Conservation (phyloP, 2,888 invertebrate genomes). For the Drosophila mettleri region DNA sequence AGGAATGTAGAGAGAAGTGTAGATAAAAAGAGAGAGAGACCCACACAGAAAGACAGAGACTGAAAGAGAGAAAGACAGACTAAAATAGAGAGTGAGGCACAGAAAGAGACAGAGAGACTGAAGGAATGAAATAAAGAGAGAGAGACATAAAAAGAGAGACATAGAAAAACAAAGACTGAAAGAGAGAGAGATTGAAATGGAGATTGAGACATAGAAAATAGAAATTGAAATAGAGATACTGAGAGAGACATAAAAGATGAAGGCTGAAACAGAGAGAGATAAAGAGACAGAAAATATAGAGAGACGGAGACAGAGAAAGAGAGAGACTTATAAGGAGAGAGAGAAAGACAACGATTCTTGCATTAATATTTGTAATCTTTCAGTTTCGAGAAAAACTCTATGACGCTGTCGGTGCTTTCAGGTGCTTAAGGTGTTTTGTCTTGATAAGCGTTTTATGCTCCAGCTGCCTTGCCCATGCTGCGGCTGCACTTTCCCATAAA, state of each 20-base stretch:
- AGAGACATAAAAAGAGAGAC: too few species aligned
- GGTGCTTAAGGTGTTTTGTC: conserved; percentile 1
- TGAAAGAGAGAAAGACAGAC: not conserved
- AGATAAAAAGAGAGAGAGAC: not conserved
- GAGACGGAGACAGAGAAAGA: not conserved
- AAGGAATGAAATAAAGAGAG: too few species aligned
- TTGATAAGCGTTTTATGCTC: conserved; percentile 11
- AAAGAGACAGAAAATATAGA: too few species aligned
- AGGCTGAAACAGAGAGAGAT: too few species aligned
- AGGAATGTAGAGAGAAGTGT: too few species aligned
- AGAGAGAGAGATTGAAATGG: too few species aligned
- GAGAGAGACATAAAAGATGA: not conserved
- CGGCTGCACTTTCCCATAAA: conserved; percentile 66
- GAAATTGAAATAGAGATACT: not conserved
- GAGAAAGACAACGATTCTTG: not conserved
- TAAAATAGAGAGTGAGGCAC: not conserved
- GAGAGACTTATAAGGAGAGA: too few species aligned
- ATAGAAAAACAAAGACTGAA: not conserved
- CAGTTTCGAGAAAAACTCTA: not conserved
- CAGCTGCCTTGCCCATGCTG: not conserved
- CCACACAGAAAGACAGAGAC: not conserved
- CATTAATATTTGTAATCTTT: too few species aligned
- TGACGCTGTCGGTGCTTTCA: conserved; percentile 18
- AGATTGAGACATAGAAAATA: too few species aligned
- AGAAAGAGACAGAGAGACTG: not conserved